Evolutionary conservation across 2,888 invertebrate genomes (phyloP).

Genomic region (Villa cingulata): DNA sequence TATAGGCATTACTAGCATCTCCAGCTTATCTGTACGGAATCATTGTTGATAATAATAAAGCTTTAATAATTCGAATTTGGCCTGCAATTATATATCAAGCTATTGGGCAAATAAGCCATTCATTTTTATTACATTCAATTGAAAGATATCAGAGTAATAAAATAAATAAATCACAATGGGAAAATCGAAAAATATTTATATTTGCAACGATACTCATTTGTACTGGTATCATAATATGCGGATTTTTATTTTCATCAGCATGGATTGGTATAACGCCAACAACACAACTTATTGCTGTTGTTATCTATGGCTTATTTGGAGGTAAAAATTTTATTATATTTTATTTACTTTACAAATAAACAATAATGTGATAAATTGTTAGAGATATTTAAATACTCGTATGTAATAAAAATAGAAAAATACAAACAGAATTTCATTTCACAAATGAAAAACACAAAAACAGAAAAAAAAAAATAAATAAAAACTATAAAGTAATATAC

Average conservation of each 20-base stretch:
- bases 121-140: conserved; percentile 29
- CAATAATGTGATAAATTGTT: too few relatives aligned
- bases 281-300: conserved; percentile 30
- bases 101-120: conserved; percentile 30
- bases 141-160: conserved; percentile 18
- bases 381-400: too few relatives aligned
- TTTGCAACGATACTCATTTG: conserved; percentile 29
- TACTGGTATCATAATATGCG: conserved; percentile 30
- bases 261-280: conserved; percentile 30
- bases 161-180: conserved; percentile 22
- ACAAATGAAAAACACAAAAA: too few relatives aligned
- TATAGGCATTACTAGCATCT: conserved; percentile 32
- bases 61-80: conserved; percentile 32
- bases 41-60: conserved; percentile 33
- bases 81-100: conserved; percentile 34
- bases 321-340: too few relatives aligned
- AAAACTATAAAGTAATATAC: too few relatives aligned
- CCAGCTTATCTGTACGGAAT: conserved; percentile 35
- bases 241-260: conserved; percentile 32
- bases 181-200: conserved; percentile 28
- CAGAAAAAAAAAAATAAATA: too few relatives aligned
- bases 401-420: too few relatives aligned
- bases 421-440: too few relatives aligned
- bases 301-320: conserved; percentile 32
- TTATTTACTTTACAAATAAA: too few relatives aligned